Percentiles rank a stretch among this genome's conserved stretches.
Evolutionary conservation across 2,888 invertebrate genomes (phyloP).

Genomic region (Ophraella communa): DNA sequence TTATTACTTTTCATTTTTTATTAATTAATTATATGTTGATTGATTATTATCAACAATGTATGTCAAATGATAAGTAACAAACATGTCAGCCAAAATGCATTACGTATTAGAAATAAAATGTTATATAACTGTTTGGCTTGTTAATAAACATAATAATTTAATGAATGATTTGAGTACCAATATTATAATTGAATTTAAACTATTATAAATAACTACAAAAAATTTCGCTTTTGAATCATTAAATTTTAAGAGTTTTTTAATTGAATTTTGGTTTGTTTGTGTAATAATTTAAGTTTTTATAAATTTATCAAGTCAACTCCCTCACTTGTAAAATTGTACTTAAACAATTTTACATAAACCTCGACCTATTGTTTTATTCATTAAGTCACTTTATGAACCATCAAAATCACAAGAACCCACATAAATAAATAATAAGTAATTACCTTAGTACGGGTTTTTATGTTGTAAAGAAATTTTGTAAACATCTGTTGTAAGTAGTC

Average conservation of each 20-base stretch:
- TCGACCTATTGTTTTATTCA: neutral
- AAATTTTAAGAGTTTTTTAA: too few species aligned
- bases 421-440: neutral
- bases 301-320: too few species aligned
- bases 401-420: neutral
- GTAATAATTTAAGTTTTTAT: too few species aligned
- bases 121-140: too few species aligned
- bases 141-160: too few species aligned
- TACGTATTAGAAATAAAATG: too few species aligned
- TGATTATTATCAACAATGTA: neutral
- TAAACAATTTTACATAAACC: neutral
- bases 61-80: neutral
- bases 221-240: too few species aligned
- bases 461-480: conserved; percentile 6
- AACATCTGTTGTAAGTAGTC: conserved; percentile 8
- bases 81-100: too few species aligned
- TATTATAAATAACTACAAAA: too few species aligned
- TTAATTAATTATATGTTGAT: neutral
- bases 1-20: neutral
- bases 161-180: too few species aligned
- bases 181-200: too few species aligned
- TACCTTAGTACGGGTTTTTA: neutral
- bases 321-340: neutral
- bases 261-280: too few species aligned
- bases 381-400: neutral